Conservation (phyloP, 2,888 invertebrate genomes). For the Sepioteuthis lessoniana region DNA sequence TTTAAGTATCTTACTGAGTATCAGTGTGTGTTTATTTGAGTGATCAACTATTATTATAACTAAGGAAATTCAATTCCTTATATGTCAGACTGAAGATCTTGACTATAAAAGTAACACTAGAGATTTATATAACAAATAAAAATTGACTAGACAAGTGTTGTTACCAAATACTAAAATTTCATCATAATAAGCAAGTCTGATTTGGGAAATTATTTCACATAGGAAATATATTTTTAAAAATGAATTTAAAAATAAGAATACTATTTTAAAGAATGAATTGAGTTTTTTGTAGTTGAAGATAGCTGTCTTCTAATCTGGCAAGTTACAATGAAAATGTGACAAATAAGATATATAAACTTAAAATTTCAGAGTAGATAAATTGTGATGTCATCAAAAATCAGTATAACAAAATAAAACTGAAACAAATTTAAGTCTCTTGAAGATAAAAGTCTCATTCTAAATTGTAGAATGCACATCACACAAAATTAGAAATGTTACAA, state of each 20-base stretch:
- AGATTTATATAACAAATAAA: no score
- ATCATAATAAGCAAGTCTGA: no score
- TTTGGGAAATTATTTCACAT: no score
- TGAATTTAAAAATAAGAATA: no score
- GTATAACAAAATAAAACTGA: neutral
- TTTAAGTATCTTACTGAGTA: neutral
- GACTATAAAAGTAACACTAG: no score
- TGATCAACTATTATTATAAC: neutral
- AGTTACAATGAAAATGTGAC: neutral
- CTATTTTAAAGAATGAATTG: no score
- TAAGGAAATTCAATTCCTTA: neutral
- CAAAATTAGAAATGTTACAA: neutral
- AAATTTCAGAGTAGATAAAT: neutral
- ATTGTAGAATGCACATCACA: neutral
- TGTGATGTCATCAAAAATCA: neutral
- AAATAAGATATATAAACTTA: neutral
- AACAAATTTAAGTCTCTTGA: constrained; percentile 18
- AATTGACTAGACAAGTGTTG: no score
- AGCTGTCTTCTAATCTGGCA: neutral
- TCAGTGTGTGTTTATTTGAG: neutral
- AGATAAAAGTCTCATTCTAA: neutral
- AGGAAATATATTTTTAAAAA: no score
- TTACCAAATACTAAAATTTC: no score
- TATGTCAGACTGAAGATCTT: no score
- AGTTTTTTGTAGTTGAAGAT: neutral